Evolutionary conservation across 2,113 vertebrate species (phyloP).

Genomic region (Myotis davidii): DNA sequence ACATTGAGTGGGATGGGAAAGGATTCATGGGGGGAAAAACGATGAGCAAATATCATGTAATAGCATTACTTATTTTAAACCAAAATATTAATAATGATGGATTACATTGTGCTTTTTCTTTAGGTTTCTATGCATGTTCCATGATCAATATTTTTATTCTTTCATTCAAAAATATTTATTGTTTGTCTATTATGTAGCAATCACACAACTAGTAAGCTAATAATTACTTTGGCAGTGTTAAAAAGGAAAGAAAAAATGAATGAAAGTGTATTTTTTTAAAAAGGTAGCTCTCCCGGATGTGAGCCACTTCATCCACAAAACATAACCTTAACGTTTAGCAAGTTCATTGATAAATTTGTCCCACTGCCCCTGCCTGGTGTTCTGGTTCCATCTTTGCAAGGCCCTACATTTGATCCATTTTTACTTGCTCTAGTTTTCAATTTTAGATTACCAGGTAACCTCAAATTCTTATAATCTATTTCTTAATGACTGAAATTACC

Average conservation of each 20-base stretch:
- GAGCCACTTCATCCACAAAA: neutral
- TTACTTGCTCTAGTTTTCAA: neutral
- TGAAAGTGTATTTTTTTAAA: neutral
- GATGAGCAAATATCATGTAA: neutral
- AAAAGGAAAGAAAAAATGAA: neutral
- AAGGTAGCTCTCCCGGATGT: neutral
- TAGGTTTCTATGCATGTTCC: neutral
- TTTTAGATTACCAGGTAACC: neutral
- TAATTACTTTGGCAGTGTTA: neutral
- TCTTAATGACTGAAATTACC: neutral
- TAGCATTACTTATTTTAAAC: neutral
- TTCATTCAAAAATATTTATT: constrained; percentile 5
- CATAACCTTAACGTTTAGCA: neutral
- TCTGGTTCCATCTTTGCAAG: neutral
- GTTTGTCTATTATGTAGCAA: neutral
- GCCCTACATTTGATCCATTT: neutral
- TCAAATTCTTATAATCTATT: neutral
- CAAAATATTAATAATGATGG: neutral
- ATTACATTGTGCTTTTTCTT: neutral
- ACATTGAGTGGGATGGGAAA: neutral
- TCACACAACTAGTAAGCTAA: neutral
- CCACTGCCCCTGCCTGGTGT: neutral
- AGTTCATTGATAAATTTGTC: neutral
- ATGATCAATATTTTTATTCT: neutral
- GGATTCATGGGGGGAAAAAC: neutral